Conservation (phyloP, 1,140 invertebrate genomes). For the Triops longicaudatus region DNA sequence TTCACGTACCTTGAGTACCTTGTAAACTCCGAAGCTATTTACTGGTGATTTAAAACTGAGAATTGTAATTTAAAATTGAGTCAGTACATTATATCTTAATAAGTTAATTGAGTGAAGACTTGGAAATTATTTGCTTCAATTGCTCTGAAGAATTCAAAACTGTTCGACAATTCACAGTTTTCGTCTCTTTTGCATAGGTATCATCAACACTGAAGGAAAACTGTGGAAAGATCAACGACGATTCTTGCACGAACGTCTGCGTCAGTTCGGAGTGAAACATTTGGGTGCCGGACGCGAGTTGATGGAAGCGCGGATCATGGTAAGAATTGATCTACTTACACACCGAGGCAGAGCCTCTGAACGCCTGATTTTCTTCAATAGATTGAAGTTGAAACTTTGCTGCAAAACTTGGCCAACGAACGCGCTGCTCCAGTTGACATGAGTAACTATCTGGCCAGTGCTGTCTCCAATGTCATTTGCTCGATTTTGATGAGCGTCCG, state of each 20-base stretch:
- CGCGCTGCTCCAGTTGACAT: conserved; percentile 57
- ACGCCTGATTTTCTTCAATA: conserved; percentile 37
- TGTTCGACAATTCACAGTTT: conserved; percentile 18
- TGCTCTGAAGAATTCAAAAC: neutral
- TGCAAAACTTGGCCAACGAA: conserved; percentile 50
- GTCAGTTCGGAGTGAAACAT: conserved; percentile 83
- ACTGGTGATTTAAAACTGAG: neutral
- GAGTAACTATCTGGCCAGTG: conserved; percentile 61
- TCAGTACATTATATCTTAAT: too few species aligned
- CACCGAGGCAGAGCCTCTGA: neutral
- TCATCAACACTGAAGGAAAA: conserved; percentile 80
- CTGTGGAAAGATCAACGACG: conserved; percentile 86
- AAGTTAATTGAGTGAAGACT: conserved; percentile 16
- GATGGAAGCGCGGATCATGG: conserved; percentile 80
- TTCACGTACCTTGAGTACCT: neutral
- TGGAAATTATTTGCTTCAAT: neutral
- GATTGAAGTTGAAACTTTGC: conserved; percentile 66
- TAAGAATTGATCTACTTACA: conserved; percentile 39
- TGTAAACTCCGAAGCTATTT: neutral
- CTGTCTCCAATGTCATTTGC: conserved; percentile 85
- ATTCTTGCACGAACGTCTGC: conserved; percentile 78
- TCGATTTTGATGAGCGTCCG: conserved; percentile 79
- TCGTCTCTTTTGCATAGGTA: conserved; percentile 52
- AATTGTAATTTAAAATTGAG: too few species aligned
- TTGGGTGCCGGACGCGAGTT: conserved; percentile 60